Evolutionary conservation across 2,888 invertebrate species (phyloP).

Genomic region (Synanthedon andrenaeformis): DNA sequence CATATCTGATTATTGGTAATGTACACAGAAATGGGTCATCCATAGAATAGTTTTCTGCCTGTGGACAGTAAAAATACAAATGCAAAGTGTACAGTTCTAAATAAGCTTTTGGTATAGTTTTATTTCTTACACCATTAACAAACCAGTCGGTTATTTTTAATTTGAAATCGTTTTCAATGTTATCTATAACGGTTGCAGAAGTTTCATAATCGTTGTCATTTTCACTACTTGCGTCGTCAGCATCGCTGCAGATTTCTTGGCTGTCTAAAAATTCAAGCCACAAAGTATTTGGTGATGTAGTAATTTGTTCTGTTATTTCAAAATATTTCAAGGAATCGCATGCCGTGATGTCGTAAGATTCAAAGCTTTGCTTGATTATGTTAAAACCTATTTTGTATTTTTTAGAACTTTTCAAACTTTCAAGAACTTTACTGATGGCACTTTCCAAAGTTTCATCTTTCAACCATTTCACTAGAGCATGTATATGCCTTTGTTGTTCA

Average conservation of each 20-base stretch:
- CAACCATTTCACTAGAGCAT: constrained; percentile 81
- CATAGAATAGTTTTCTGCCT: constrained; percentile 76
- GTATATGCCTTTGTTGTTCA: constrained; percentile 77
- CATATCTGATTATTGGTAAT: constrained; percentile 72
- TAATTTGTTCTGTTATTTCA: constrained; percentile 15
- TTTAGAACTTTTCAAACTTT: constrained; percentile 68
- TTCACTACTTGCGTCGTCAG: constrained; percentile 3
- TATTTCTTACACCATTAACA: constrained; percentile 70
- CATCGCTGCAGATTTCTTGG: constrained; percentile 20
- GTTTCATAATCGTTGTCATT: constrained; percentile 4
- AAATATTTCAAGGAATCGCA: constrained; percentile 73
- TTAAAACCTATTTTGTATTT: constrained; percentile 59
- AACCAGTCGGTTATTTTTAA: constrained; percentile 73
- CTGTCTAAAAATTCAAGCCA: constrained; percentile 6
- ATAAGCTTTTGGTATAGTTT: constrained; percentile 74
- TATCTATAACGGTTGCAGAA: background rate
- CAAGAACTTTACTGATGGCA: constrained; percentile 76
- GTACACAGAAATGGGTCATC: constrained; percentile 72
- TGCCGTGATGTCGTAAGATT: constrained; percentile 72
- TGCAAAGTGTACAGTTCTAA: constrained; percentile 77
- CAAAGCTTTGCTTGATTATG: constrained; percentile 73
- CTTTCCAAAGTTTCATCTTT: constrained; percentile 76
- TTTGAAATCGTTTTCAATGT: constrained; percentile 27
- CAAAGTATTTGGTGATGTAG: constrained; percentile 3
- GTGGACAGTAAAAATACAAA: constrained; percentile 75